Evolutionary conservation across 2,888 invertebrate genomes (phyloP), one percentile per base, ranked within the genome.

Genomic region (Drosophila pullipes): DNA sequence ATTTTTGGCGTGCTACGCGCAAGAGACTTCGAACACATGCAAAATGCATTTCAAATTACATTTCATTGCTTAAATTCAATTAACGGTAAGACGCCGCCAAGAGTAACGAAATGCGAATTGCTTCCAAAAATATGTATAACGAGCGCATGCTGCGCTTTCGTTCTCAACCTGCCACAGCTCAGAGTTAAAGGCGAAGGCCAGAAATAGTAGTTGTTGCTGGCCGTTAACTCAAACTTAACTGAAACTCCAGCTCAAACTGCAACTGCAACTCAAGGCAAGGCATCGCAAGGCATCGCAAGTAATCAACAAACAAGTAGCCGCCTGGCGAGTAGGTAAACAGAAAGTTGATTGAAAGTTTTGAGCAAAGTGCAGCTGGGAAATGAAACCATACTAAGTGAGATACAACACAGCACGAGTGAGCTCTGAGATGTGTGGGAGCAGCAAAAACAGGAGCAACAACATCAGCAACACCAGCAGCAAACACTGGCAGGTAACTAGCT

Each of bases 31-130:
- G 52, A 30, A 31, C 73, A 71, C 88, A 88, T 88, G 86, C 86
- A 86, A 86, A 86, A 89, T 76, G 47, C 47, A 47, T 88, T 77
- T 78, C 80, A 88, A 86, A 86, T 86, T 86, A 88, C 75, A 86
- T 86, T 86, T 83, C 85, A 85, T 83, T 80, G 78, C 85, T 85
- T 78, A 85, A 86, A 86, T 88, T 86, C 85, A 86, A 86, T 86
- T 85, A 88, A 83, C 82, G 82, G 74, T 64, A 57, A 54, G 69
- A 63, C 61, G 47, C 47, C 25, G 47, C 47, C 4, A 47, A 47
- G 47, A 47, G 25, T 25, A 47, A 22, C 47, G 61, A 62, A 66
- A 74, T 69, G 57, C 62, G 68, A 67, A 77, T 52, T 61, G 73
- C 74, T 72, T 47, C 73, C 70, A 69, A 71, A 69, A 69, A 66